Base-by-base conservation (phyloP, 2,888 invertebrate genomes). In the Macaria liturata region DNA sequence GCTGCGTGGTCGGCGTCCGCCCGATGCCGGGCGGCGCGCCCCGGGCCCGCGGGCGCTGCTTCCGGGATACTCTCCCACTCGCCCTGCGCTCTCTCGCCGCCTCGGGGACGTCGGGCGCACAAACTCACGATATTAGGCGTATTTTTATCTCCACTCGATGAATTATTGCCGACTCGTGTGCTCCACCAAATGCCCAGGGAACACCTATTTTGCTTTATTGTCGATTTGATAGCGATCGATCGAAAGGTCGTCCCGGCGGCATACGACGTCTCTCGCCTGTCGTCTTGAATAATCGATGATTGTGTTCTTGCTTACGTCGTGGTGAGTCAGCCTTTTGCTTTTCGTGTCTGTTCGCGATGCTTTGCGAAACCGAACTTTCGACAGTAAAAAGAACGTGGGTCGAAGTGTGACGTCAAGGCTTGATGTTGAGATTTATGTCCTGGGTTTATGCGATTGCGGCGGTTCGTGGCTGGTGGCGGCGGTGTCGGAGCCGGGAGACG, bases 11-110 rank as follows among this genome's bases (percentile, higher is more conserved):
- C 78, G 78, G 69, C 74, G 79, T 72, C 74, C 74, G 71, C 67
- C 54, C 70, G 68, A 72, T 72, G 75, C 72, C 72, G 76, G 65
- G 68, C 72, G 9, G 42, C 6, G 62, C 69, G 69, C 65, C 71
- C 68, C 73, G 70, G 65, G 71, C 67, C 72, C 73, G 70, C 71
- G 72, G 68, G 62, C 51, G 69, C 74, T 50, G 59, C 83, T 89
- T 89, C 90, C 89, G 88, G 88, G 85, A 82, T 81, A 76, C 74
- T 70, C 68, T 69, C 70, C 64, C 69, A 72, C 75, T 78, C 72
- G 75, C 76, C 72, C 70, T 72, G 74, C 68, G 67, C 68, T 72
- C 71, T 63, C 70, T 76, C 67, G 65, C 66, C 67, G 68, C 62
- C 62, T 61, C 60, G 58, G 59, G 64, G 67, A 68, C 46, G 62